Conservation (phyloP, 2,797 vertebrate species). For the Orestias chungarensis region DNA sequence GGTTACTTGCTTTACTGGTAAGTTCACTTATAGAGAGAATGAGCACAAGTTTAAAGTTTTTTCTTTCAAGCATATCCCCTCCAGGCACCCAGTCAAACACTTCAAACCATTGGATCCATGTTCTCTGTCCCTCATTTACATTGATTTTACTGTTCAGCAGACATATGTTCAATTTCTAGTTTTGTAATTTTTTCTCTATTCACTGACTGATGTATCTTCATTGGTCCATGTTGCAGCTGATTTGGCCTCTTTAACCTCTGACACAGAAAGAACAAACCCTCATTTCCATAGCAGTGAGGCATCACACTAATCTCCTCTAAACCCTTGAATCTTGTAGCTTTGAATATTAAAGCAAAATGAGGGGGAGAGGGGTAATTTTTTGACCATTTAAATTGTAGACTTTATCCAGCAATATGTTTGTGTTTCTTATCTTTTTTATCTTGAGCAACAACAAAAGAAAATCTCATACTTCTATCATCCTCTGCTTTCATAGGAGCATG, state of each 20-base stretch:
- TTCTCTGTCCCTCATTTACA: not conserved
- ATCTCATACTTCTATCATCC: conserved; percentile 30
- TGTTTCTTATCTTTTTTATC: not conserved
- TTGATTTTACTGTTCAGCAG: not conserved
- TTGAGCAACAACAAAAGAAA: not conserved
- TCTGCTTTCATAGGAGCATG: conserved; percentile 56
- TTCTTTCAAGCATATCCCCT: not conserved
- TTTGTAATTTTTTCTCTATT: not conserved
- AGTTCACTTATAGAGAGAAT: not conserved
- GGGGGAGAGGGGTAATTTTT: conserved; percentile 43
- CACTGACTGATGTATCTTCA: not conserved
- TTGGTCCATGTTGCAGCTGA: conserved; percentile 2
- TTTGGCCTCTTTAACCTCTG: conserved; percentile 27
- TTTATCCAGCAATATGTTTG: conserved; percentile 17
- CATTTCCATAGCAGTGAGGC: conserved; percentile 21
- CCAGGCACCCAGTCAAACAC: conserved; percentile 12
- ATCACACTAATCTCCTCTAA: conserved; percentile 24
- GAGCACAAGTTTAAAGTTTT: not conserved
- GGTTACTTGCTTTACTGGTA: not conserved
- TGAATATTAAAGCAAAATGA: conserved; percentile 3
- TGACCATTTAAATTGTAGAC: conserved; percentile 37
- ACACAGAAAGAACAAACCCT: conserved; percentile 28
- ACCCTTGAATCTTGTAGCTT: conserved; percentile 20
- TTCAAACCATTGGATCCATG: not conserved
- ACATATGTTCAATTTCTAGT: conserved; percentile 6